Base-by-base conservation (phyloP, 2,888 invertebrate species). In the Scaptomyza flava region DNA sequence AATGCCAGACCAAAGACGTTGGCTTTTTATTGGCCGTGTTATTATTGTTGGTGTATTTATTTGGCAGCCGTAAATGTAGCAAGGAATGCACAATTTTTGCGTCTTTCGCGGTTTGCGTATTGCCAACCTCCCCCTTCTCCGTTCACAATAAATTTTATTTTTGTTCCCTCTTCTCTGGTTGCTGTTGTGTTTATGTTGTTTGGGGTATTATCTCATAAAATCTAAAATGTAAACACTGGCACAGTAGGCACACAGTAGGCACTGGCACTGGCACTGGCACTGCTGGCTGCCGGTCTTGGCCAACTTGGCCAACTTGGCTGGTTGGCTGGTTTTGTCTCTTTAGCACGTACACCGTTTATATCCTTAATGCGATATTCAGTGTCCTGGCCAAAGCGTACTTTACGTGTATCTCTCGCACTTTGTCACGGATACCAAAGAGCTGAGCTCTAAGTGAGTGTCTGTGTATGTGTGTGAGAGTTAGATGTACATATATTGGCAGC, bases 151-250 rank as follows among this genome's bases (percentile, higher is more conserved):
- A 20, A 34, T 50, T 50, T 9, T 34, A 50, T 50, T 50, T 50
- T n/a, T n/a, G 30, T 43, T 51, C 52, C 31, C 36, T 14, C 6
- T 27, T 27, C 27, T 27, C 38, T 38, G 38, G 41, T 64, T 59
- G 43, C 27, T 61, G 41, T 38, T 47, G 48, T 60, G 58, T 50
- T 68, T 70, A 69, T 79, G 76, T 78, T 71, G 87, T 72, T 74
- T 34, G 34, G 75, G 72, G 81, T 74, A 87, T 87, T 82, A 89
- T 85, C 82, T 72, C 81, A 87, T 89, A 77, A 85, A 85, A 82
- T 82, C 74, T 85, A 70, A 82, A 86, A 77, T 89, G 83, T 83
- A 87, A 87, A 82, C 89, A 85, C 81, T 81, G 72, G 9, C 41
- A 41, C 41, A 41, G 67, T 72, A 77, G 72, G 68, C 69, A 17